Conservation (phyloP, 2,888 invertebrate genomes). For the Aphodius sticticus region DNA sequence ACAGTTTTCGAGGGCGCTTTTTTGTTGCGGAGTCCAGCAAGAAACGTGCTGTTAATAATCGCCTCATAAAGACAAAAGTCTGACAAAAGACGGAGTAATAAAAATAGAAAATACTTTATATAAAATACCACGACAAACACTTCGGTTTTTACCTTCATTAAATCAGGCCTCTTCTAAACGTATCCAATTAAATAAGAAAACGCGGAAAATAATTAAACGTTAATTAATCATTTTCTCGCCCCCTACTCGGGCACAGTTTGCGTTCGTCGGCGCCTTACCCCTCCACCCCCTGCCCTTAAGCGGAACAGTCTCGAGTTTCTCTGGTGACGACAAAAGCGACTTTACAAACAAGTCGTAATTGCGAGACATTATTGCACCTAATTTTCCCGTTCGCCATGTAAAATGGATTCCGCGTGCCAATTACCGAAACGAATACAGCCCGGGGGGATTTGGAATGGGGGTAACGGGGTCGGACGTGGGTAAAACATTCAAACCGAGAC, state of each 20-base stretch:
- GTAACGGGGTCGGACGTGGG: neutral
- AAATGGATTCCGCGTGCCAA: slow-evolving; percentile 21
- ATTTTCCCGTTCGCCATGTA: slow-evolving; percentile 17
- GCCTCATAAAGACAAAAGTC: no score
- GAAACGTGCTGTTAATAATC: no score
- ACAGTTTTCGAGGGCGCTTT: no score
- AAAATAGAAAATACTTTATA: no score
- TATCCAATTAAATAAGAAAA: neutral
- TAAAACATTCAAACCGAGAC: neutral
- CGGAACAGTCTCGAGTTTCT: neutral
- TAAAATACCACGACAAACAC: no score
- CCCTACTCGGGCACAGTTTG: neutral
- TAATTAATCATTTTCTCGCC: neutral
- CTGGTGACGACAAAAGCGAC: slow-evolving; percentile 8
- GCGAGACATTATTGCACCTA: slow-evolving; percentile 25
- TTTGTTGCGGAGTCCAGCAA: no score
- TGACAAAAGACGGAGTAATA: no score
- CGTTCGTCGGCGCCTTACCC: neutral
- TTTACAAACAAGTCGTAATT: slow-evolving; percentile 24
- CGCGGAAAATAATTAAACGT: neutral
- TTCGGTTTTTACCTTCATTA: no score
- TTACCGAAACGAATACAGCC: slow-evolving; percentile 16
- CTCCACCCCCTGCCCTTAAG: neutral
- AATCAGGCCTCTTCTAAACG: neutral
- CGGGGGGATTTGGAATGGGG: neutral